Evolutionary conservation across 1,140 invertebrate species (phyloP), one percentile per base, ranked within the genome.

Genomic region (Plutomurus gul): DNA sequence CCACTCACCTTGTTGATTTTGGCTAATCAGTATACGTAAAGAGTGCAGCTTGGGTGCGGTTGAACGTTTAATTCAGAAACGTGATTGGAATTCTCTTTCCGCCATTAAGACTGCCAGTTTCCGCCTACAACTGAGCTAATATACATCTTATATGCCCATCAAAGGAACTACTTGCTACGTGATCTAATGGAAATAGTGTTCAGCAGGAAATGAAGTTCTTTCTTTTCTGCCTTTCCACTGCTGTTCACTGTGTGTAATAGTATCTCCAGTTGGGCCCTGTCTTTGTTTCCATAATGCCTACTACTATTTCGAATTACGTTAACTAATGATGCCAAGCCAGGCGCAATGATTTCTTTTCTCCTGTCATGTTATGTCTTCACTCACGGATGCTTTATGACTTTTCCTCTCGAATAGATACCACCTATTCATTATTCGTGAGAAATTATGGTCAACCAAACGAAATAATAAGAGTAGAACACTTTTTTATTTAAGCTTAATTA

Each of bases 1-100:
- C 40, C 40, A 49, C 72, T 46, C 72, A 74, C 72, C 72, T 74
- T 74, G 72, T 74, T 74, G 72, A 74, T 74, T 74, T 74, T 74
- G 43, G 72, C 72, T 74, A 74, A 74, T 74, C 72, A 74, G 16
- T 30, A 49, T 74, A 74, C 72, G 36, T 47, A 43, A 47, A 74
- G 72, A 74, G 43, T 74, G 70, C 70, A 74, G 72, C 43, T 49
- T 74, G 75, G 75, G 75, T 76, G 75, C 46, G 75, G 75, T 60
- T 76, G 33, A 51, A 76, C 51, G 47, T 76, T 76, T 60, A 60
- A 60, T 56, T 60, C 51, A 40, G 25, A 60, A 56, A 76, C 75
- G 75, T 76, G 75, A 76, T 76, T 76, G 47, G 75, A 76, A 76
- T 76, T 18, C 75, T 56, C 75, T 60, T 76, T 76, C 75, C 75